Conservation (phyloP, 2,113 vertebrate genomes). For the Candoia aspera region DNA sequence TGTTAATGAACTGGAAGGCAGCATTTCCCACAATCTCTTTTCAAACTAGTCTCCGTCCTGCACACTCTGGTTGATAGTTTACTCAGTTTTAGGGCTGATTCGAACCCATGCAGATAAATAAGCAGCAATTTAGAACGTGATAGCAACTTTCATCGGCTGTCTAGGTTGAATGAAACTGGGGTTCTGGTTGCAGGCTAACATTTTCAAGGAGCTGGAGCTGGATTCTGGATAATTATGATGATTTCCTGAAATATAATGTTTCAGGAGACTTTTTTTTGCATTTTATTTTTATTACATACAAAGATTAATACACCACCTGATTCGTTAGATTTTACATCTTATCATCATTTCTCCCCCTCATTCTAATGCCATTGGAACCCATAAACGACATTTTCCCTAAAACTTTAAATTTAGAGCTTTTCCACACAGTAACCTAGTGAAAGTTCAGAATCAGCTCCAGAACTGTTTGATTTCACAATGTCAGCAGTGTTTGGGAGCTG, state of each 20-base stretch:
- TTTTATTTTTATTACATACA: too few species aligned
- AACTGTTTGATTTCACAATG: too few species aligned
- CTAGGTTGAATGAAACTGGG: neutral
- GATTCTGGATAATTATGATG: neutral
- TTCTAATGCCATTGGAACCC: neutral
- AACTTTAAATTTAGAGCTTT: neutral
- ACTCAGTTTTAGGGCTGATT: neutral
- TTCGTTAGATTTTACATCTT: too few species aligned
- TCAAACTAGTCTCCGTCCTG: neutral
- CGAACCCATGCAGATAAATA: neutral
- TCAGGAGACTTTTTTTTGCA: neutral
- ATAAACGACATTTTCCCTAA: neutral
- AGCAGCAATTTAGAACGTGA: too few species aligned
- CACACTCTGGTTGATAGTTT: neutral
- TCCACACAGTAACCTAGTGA: too few species aligned
- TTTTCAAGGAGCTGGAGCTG: neutral
- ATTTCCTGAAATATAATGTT: neutral
- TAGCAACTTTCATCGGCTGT: neutral
- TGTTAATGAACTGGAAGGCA: slow-evolving; percentile 5
- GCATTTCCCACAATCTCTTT: neutral
- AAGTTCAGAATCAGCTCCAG: too few species aligned
- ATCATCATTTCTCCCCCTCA: too few species aligned
- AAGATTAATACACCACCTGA: too few species aligned
- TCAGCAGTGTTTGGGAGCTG: too few species aligned
- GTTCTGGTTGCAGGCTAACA: neutral